Conservation (phyloP, 1,140 invertebrate species). For the Zaprionus africanus region DNA sequence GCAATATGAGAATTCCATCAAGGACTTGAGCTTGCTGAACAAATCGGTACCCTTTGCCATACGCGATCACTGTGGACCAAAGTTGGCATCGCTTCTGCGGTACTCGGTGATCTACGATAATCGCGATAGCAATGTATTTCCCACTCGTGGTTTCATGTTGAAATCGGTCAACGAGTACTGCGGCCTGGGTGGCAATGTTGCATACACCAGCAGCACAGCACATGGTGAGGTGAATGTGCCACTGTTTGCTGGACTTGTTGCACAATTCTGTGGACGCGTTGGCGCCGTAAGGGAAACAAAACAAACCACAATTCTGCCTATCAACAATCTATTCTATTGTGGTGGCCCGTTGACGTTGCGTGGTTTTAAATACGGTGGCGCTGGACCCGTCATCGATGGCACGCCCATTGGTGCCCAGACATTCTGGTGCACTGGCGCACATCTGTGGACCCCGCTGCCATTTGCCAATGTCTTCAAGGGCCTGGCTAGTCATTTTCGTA, state of each 20-base stretch:
- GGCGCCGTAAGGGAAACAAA: constrained; percentile 73
- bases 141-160: constrained; percentile 71
- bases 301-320: constrained; percentile 68
- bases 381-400: constrained; percentile 76
- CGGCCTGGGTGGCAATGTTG: constrained; percentile 77
- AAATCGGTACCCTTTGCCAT: constrained; percentile 80
- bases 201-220: constrained; percentile 73
- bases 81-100: constrained; percentile 76
- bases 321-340: constrained; percentile 78
- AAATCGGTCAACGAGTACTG: constrained; percentile 78
- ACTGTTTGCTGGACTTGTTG: constrained; percentile 68
- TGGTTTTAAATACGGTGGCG: constrained; percentile 78
- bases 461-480: constrained; percentile 78
- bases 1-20: constrained; percentile 80
- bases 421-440: constrained; percentile 77
- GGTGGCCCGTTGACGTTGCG: constrained; percentile 78
- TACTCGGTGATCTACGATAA: constrained; percentile 76
- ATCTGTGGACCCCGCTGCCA: constrained; percentile 80
- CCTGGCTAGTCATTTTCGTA: constrained; percentile 75
- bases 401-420: constrained; percentile 77
- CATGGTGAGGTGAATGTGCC: constrained; percentile 81
- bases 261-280: constrained; percentile 76
- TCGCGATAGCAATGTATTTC: constrained; percentile 77
- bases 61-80: constrained; percentile 80
- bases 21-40: constrained; percentile 65